phyloP scores from a whole-genome alignment of 1,140 invertebrate genomes.

The Aradophagus sp. region DNA sequence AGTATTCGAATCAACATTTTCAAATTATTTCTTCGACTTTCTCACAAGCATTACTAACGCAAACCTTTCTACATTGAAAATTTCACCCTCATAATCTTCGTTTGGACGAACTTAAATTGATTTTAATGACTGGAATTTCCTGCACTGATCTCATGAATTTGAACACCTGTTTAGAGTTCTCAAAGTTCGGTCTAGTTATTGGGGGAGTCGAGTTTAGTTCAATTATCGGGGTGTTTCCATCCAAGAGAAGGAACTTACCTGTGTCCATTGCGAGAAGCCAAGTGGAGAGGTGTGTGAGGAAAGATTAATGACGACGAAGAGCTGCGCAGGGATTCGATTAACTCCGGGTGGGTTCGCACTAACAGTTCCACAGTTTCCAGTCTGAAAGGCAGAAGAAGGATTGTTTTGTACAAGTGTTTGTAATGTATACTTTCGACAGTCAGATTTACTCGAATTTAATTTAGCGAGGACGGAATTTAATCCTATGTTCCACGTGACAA shows the following conservation, averaged over 20 bases:
- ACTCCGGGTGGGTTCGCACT: slow-evolving; percentile 85
- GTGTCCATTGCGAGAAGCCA: slow-evolving; percentile 95
- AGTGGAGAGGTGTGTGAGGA: slow-evolving; percentile 92
- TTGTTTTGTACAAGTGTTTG: slow-evolving; percentile 9
- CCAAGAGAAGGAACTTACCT: slow-evolving; percentile 65
- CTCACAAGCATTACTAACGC: too few species aligned
- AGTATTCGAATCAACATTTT: too few species aligned
- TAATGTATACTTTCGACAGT: too few species aligned
- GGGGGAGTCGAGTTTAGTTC: neutral
- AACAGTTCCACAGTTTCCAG: slow-evolving; percentile 92
- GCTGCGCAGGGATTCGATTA: slow-evolving; percentile 81
- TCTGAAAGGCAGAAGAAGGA: slow-evolving; percentile 74
- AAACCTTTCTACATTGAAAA: too few species aligned
- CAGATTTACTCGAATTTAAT: too few species aligned
- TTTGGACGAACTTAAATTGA: neutral
- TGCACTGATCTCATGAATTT: too few species aligned
- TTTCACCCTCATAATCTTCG: too few species aligned
- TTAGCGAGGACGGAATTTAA: too few species aligned
- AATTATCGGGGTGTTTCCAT: slow-evolving; percentile 3
- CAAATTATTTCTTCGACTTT: too few species aligned
- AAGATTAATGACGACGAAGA: slow-evolving; percentile 79
- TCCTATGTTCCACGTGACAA: too few species aligned
- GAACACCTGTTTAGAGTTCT: slow-evolving; percentile 19
- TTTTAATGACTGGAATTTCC: too few species aligned
- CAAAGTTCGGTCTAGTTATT: slow-evolving; percentile 16